Conservation (phyloP, 2,888 invertebrate species). For the Acanthosepion lycidas region DNA sequence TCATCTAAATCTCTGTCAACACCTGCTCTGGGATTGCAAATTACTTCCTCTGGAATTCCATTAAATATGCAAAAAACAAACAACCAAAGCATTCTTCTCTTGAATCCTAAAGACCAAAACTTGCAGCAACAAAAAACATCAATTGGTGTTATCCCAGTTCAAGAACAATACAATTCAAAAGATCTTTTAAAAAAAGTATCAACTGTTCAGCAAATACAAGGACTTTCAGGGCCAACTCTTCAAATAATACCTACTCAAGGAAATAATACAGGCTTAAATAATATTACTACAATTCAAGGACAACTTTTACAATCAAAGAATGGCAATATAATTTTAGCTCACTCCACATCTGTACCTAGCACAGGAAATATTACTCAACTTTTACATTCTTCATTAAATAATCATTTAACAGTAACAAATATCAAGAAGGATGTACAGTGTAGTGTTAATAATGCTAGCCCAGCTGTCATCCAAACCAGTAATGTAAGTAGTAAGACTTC, state of each 20-base stretch:
- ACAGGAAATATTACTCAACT: conserved; percentile 34
- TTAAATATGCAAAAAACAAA: neutral
- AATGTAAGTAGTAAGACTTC: neutral
- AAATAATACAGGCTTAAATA: neutral
- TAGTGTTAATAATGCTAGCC: neutral
- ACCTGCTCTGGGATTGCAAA: neutral
- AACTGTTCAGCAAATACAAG: conserved; percentile 33
- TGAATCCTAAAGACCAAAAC: conserved; percentile 15
- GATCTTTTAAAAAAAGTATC: conserved; percentile 44
- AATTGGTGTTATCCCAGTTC: conserved; percentile 36
- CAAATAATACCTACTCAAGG: conserved; percentile 34
- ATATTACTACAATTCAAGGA: neutral
- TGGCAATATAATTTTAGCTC: conserved; percentile 36
- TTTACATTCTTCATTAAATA: conserved; percentile 37
- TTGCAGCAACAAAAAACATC: conserved; percentile 34
- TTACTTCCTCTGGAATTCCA: conserved; percentile 11
- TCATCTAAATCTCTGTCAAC: neutral
- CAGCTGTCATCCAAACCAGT: neutral
- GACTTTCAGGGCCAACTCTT: neutral
- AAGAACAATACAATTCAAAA: conserved; percentile 41
- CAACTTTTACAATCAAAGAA: conserved; percentile 34
- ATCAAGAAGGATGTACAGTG: neutral
- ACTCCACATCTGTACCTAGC: neutral
- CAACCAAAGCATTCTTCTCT: conserved; percentile 37
- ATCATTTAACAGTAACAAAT: conserved; percentile 42